Conservation (phyloP, 2,113 vertebrate species). For the Thalassoma bifasciatum region DNA sequence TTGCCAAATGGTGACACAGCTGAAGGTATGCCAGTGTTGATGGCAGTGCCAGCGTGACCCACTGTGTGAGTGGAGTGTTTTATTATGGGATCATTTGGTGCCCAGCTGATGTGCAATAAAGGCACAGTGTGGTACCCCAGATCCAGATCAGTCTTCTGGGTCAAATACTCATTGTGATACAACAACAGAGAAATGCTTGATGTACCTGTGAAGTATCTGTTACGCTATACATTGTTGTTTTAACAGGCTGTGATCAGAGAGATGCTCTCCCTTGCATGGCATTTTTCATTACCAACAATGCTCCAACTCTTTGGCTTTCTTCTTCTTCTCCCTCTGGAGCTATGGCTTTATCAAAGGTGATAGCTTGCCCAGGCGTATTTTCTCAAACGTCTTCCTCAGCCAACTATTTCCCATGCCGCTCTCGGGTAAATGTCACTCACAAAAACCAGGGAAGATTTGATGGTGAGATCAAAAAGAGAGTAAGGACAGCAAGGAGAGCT, state of each 20-base stretch:
- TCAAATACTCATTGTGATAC: conserved; percentile 46
- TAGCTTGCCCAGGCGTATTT: conserved; percentile 79
- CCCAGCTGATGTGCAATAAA: conserved; percentile 79
- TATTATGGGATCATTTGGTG: conserved; percentile 74
- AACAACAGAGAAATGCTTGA: conserved; percentile 62
- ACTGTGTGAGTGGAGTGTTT: conserved; percentile 23
- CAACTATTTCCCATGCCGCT: conserved; percentile 72
- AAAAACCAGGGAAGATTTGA: conserved; percentile 77
- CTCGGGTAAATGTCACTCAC: conserved; percentile 78
- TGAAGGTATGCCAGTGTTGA: conserved; percentile 62
- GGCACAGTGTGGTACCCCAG: conserved; percentile 63
- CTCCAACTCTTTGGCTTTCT: conserved; percentile 70
- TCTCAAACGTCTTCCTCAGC: conserved; percentile 79
- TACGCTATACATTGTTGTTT: conserved; percentile 63
- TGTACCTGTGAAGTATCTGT: conserved; percentile 55
- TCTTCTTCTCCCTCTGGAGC: conserved; percentile 69
- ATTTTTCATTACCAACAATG: conserved; percentile 77
- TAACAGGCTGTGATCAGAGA: conserved; percentile 75
- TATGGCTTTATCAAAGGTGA: conserved; percentile 82
- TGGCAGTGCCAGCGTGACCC: conserved; percentile 42
- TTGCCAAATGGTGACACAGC: conserved; percentile 67
- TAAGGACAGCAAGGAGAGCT: conserved; percentile 65
- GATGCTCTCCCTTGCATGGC: conserved; percentile 57
- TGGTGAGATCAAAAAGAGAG: conserved; percentile 83
- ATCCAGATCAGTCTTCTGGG: conserved; percentile 66